Evolutionary conservation across 2,797 vertebrate genomes (phyloP).

Genomic region (Centroberyx gerrardi): DNA sequence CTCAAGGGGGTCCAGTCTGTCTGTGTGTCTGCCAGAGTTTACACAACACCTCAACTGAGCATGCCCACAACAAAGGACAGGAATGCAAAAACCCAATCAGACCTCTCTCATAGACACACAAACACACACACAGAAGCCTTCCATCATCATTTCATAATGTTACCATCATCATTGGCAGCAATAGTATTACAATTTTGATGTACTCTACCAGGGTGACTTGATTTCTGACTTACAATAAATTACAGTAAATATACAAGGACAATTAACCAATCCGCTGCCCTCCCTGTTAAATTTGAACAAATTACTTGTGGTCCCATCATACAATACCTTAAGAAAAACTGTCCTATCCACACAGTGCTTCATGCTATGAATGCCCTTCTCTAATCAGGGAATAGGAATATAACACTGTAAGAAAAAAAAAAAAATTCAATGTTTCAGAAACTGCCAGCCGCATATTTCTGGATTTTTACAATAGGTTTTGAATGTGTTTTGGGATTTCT

Average conservation of each 20-base stretch:
- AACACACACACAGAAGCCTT: background rate
- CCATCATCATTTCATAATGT: too few relatives aligned
- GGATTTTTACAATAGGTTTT: background rate
- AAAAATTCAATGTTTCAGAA: background rate
- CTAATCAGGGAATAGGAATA: conserved; percentile 4
- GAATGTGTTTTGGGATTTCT: background rate
- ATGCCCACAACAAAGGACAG: conserved; percentile 20
- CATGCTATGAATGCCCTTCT: conserved; percentile 17
- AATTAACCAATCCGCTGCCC: background rate
- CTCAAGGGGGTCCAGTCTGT: conserved; percentile 63
- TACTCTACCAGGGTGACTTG: background rate
- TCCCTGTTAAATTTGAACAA: conserved; percentile 4
- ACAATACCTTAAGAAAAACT: background rate
- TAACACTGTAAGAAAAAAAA: background rate
- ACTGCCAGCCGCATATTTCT: background rate
- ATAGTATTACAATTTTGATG: too few relatives aligned
- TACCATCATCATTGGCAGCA: too few relatives aligned
- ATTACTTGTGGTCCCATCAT: background rate
- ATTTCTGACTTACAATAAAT: conserved; percentile 8
- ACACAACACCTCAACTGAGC: conserved; percentile 41
- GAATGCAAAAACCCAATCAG: background rate
- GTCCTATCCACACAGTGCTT: conserved; percentile 1
- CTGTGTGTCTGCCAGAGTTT: conserved; percentile 55
- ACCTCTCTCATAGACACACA: background rate
- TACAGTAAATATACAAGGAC: too few relatives aligned